phyloP scores from a whole-genome alignment of 2,888 invertebrate genomes.

The Hirtodrosophila alboralis region DNA sequence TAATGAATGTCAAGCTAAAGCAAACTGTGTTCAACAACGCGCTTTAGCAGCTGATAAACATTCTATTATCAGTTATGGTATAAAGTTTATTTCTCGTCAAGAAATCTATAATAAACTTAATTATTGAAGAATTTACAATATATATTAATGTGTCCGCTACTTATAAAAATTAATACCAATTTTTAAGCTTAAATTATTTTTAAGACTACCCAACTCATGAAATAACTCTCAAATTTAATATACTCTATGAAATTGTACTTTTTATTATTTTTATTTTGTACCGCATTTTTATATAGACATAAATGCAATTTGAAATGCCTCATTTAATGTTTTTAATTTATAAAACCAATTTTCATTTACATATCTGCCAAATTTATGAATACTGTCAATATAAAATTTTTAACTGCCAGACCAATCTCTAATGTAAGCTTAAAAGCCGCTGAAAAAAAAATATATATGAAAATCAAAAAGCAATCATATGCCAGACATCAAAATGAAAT shows the following conservation, averaged over 20 bases:
- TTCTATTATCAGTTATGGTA: slow-evolving; percentile 39
- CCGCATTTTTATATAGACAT: too few relatives aligned
- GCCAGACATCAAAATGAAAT: slow-evolving; percentile 71
- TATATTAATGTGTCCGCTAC: slow-evolving; percentile 23
- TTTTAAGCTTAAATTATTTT: too few relatives aligned
- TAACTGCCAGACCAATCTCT: slow-evolving; percentile 7
- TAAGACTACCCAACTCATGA: too few relatives aligned
- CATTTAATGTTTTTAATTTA: not conserved
- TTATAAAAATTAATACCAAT: slow-evolving; percentile 2
- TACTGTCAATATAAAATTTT: not conserved
- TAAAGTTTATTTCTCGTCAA: slow-evolving; percentile 22
- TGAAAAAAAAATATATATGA: not conserved
- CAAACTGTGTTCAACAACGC: slow-evolving; percentile 20
- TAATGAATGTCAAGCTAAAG: slow-evolving; percentile 46
- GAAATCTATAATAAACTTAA: slow-evolving; percentile 33
- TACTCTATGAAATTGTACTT: too few relatives aligned
- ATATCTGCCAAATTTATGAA: slow-evolving; percentile 15
- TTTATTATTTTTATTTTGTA: too few relatives aligned
- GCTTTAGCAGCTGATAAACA: slow-evolving; percentile 33
- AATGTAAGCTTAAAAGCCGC: not conserved
- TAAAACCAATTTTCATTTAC: not conserved
- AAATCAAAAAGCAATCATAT: slow-evolving; percentile 68
- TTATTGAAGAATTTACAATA: slow-evolving; percentile 17
- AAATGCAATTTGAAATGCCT: too few relatives aligned
- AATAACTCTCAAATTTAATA: too few relatives aligned